Base-by-base conservation (phyloP, 1,140 invertebrate genomes). In the Elymnias hypermnestra region DNA sequence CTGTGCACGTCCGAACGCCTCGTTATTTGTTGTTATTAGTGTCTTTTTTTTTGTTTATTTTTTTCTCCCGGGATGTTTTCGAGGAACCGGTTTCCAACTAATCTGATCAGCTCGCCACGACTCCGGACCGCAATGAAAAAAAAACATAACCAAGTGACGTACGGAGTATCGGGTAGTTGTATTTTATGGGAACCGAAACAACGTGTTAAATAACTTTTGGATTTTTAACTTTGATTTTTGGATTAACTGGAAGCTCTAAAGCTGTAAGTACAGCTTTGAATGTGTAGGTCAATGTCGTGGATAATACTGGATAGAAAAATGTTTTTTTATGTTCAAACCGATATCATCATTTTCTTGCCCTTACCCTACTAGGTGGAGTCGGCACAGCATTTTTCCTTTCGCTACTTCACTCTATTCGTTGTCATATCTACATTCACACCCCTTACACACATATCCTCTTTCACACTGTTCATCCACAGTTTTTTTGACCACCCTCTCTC, bases 11-110 rank as follows among this genome's bases (percentile, higher is more conserved):
- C 25, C 58, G 58, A 54, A 62, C 53, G 65, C 60, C 75, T 83
- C 74, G 75, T 83, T 83, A 83, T 79, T 83, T 83, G 78, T 83
- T 83, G 75, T 83, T 83, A 79, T 83, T 83, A 83, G 75, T 63
- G 64, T 79, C 57, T 59, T 74, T 77, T n/a, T n/a, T 77, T 75
- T 81, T 74, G 55, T 67, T 65, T 63, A 69, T 74, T 71, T 48
- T 69, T 76, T 66, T 60, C 7, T 55, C 57, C 53, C 63, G 70
- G 73, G 69, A 72, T 73, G 73, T 73, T 79, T 81, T 72, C 55
- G 69, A 60, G 54, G 59, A 73, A 79, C 75, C 72, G 75, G 75
- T 78, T n/a, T 70, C 22, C 42, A 45, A 45, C 66, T 83, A 83
- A 83, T 83, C 78, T 83, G 78, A 79, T 83, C 73, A 65, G 55